phyloP scores from a whole-genome alignment of 2,113 vertebrate species.

The Microtus richardsoni region DNA sequence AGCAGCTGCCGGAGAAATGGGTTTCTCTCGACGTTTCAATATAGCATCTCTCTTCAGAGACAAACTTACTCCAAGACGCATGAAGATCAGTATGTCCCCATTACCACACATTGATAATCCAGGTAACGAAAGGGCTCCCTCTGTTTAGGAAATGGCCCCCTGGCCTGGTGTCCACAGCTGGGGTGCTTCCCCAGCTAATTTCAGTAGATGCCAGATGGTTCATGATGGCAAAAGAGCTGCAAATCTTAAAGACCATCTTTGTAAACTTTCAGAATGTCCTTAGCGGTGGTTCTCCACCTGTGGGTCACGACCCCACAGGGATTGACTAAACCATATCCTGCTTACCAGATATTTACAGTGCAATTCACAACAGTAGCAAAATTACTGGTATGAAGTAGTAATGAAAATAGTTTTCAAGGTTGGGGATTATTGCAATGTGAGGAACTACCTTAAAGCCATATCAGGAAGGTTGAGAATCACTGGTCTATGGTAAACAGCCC shows the following conservation, averaged over 20 bases:
- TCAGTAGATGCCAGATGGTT: slow-evolving; percentile 50
- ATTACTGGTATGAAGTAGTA: not conserved
- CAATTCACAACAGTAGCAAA: not conserved
- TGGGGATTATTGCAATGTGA: not conserved
- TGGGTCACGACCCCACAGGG: not conserved
- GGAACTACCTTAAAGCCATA: not conserved
- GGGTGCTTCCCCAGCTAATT: slow-evolving; percentile 30
- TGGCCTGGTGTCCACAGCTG: not conserved
- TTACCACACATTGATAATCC: not conserved
- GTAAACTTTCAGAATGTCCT: not conserved
- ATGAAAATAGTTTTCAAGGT: not conserved
- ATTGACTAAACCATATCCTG: not conserved
- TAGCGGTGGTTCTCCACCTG: not conserved
- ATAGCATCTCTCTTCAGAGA: not conserved
- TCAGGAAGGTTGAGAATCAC: not conserved
- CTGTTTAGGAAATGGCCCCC: not conserved
- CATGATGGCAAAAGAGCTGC: not conserved
- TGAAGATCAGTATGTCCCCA: not conserved
- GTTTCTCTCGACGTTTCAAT: not conserved
- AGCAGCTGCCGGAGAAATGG: not conserved
- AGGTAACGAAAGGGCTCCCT: not conserved
- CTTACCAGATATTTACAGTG: not conserved
- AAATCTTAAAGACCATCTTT: not conserved
- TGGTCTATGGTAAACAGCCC: not conserved
- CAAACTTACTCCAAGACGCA: not conserved